These are phyloP conservation scores for Phyllostomus hastatus DNA, from an alignment of 2,113 vertebrate genomes.

Conservation along the genomic window DNA sequence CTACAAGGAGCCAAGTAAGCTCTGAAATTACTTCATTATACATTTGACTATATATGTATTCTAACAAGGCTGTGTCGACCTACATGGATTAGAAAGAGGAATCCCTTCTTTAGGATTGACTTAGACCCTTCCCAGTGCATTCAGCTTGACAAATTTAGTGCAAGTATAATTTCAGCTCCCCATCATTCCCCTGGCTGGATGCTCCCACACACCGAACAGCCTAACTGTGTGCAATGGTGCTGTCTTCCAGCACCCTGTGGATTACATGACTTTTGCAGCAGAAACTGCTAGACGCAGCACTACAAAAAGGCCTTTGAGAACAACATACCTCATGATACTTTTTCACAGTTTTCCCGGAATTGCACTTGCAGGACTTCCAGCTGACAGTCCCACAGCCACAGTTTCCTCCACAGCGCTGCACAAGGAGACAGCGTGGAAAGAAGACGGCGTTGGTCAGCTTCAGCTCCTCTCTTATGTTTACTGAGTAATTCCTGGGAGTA, in stretches of 20 bases:
- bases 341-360: slow-evolving; percentile 86
- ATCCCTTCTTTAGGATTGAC: background rate
- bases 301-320: background rate
- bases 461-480: slow-evolving; percentile 95
- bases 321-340: slow-evolving; percentile 93
- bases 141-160: background rate
- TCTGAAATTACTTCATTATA: background rate
- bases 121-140: background rate
- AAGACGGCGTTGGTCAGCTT: slow-evolving; percentile 90
- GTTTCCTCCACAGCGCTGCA: slow-evolving; percentile 95
- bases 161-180: background rate
- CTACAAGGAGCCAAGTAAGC: background rate
- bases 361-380: slow-evolving; percentile 92
- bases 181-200: background rate
- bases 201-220: background rate
- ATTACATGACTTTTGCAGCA: no score
- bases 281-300: background rate
- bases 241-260: background rate
- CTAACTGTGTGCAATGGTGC: background rate
- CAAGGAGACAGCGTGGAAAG: slow-evolving; percentile 96
- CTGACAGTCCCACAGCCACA: slow-evolving; percentile 90
- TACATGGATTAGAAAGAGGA: background rate
- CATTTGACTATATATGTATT: background rate
- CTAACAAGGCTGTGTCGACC: background rate
- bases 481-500: slow-evolving; percentile 94